Evolutionary conservation across 2,888 invertebrate genomes (phyloP).

Genomic region (Apodemia hepburni): DNA sequence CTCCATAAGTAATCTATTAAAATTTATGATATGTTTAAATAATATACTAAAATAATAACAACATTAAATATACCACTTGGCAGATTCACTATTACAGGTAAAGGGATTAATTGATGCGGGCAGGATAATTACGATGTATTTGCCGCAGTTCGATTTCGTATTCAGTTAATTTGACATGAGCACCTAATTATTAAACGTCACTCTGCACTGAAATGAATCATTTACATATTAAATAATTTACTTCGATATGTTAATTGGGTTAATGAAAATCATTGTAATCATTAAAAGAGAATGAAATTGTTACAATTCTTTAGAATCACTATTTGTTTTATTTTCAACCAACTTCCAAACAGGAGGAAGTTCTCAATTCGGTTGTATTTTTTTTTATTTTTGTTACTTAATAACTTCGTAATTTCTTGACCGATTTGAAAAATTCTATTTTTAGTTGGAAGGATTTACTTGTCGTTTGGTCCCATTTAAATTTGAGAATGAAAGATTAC

Average conservation of each 20-base stretch:
- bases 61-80: background rate
- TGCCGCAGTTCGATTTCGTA: conserved; percentile 25
- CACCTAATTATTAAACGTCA: conserved; percentile 24
- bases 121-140: conserved; percentile 34
- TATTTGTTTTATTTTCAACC: too few relatives aligned
- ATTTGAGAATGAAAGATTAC: too few relatives aligned
- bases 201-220: conserved; percentile 6
- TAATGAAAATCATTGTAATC: background rate
- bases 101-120: conserved; percentile 40
- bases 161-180: conserved; percentile 23
- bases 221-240: conserved; percentile 17
- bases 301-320: background rate
- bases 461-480: too few relatives aligned
- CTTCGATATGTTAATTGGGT: background rate
- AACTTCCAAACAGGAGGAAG: too few relatives aligned
- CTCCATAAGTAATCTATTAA: too few relatives aligned
- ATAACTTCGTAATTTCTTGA: too few relatives aligned
- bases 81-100: conserved; percentile 16
- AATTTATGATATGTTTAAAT: too few relatives aligned
- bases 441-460: too few relatives aligned
- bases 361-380: too few relatives aligned
- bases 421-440: too few relatives aligned
- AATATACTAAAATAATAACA: too few relatives aligned
- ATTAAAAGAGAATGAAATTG: background rate
- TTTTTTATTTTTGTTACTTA: too few relatives aligned